Evolutionary conservation across 2,888 invertebrate genomes (phyloP), one percentile per base, ranked within the genome.

Genomic region (Ormyrus pomaceus): DNA sequence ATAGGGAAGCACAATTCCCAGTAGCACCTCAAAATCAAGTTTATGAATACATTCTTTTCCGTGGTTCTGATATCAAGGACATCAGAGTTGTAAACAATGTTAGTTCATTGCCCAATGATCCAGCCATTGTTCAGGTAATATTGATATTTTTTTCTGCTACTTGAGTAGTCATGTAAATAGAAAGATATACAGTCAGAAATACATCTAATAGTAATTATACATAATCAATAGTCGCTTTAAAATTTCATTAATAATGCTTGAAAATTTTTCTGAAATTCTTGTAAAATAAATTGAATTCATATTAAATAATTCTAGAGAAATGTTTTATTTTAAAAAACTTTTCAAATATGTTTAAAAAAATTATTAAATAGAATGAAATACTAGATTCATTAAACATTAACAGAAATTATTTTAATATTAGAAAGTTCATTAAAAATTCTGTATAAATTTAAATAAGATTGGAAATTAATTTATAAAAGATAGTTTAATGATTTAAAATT

Each of bases 51-150:
- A 99, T 99, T 88, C 94, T 99, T 86, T 99, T 99, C 92, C 94
- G 99, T 85, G 99, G 99, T 66, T 95, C 97, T 84, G 99, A 99
- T 91, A 99, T 99, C 89, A 99, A 99, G 92, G 99, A 99, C 91
- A 97, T 99, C 88, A 94, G 98, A 91, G 98, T 99, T 71, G 96
- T 99, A 82, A 97, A 96, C 91, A 96, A 95, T 93, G 95, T 95
- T 74, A 94, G 95, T 84, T 94, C 96, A 73, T 93, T 97, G 88
- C 96, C 97, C 83, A 98, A 98, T 92, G 99, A 99, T 93, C 99
- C 99, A 80, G 99, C 99, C 82, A 99, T 99, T 91, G 98, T 99
- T 92, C 94, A 94, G 92, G 95, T 94, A 88, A 90, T 86, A 72
- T 61, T 19, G 73, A 11, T 53, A 56, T 70, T 50, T 34, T 34